phyloP scores from a whole-genome alignment of 64 coral and sea anemone genomes.

The Actinia tenebrosa region DNA sequence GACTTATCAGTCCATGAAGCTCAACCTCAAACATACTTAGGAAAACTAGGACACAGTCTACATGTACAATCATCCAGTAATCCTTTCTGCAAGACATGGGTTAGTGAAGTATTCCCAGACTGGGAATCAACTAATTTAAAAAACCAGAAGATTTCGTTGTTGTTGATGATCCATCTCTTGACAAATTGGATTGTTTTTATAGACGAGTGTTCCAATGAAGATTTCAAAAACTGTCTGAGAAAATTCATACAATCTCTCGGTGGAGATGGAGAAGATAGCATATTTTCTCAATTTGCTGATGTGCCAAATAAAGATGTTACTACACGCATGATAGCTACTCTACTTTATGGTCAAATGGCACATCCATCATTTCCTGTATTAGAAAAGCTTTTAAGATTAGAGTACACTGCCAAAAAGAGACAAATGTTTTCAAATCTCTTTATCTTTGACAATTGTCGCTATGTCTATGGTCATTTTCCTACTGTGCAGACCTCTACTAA shows the following conservation, averaged over 20 bases:
- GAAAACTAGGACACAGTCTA: not conserved
- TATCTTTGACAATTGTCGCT: conserved; percentile 59
- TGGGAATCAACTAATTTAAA: not conserved
- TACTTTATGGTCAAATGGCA: conserved; percentile 56
- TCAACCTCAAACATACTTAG: not conserved
- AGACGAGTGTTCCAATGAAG: conserved; percentile 1
- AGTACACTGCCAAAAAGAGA: conserved; percentile 28
- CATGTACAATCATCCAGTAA: not conserved
- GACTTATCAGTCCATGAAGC: not conserved
- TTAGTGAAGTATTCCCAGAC: conserved; percentile 45
- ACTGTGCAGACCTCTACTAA: not conserved
- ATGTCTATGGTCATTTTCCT: conserved; percentile 47
- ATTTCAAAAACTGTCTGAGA: conserved; percentile 6
- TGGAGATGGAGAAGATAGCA: no score
- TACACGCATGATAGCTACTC: conserved; percentile 2
- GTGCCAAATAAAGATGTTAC: not conserved
- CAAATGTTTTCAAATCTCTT: conserved; percentile 58
- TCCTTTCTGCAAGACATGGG: conserved; percentile 32
- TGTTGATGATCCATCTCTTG: conserved; percentile 26
- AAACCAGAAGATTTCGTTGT: not conserved
- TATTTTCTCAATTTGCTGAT: not conserved
- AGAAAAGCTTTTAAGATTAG: conserved; percentile 9
- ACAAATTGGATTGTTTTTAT: not conserved
- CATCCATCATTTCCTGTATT: conserved; percentile 41
- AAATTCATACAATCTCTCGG: no score